Conservation (phyloP, 2,113 vertebrate genomes). For the Halcyon senegalensis region DNA sequence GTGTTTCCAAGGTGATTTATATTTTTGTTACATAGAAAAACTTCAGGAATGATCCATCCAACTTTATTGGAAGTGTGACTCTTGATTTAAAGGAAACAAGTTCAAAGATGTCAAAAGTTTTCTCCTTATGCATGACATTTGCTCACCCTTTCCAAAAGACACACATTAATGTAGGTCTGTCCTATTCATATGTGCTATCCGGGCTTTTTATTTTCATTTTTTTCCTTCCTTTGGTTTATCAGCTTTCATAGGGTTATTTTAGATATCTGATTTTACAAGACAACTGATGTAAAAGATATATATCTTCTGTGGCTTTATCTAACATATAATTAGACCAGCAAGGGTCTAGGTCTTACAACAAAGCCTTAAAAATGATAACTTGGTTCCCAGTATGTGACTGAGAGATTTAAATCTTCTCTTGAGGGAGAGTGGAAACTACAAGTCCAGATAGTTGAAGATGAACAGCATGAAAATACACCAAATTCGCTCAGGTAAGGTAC, state of each 20-base stretch:
- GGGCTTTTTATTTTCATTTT: neutral
- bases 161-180: neutral
- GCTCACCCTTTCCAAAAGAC: neutral
- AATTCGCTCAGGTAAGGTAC: neutral
- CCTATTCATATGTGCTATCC: neutral
- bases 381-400: neutral
- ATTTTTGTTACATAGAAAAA: neutral
- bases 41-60: neutral
- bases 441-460: conserved; percentile 3
- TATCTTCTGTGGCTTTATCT: neutral
- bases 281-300: neutral
- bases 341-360: conserved; percentile 10
- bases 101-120: neutral
- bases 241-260: neutral
- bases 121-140: neutral
- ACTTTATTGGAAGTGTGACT: neutral
- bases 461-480: conserved; percentile 32
- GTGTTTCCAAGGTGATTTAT: neutral
- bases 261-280: neutral
- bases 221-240: neutral
- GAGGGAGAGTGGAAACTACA: neutral
- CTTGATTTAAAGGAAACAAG: neutral
- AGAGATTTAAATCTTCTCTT: conserved; percentile 48
- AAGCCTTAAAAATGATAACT: conserved; percentile 37
- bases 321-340: conserved; percentile 31